A percentile compares a stretch with the other conserved stretches of the same genome.
These are phyloP conservation scores for Rallus crepitans DNA, from an alignment of 2,797 vertebrate species.

Conservation along the genomic window DNA sequence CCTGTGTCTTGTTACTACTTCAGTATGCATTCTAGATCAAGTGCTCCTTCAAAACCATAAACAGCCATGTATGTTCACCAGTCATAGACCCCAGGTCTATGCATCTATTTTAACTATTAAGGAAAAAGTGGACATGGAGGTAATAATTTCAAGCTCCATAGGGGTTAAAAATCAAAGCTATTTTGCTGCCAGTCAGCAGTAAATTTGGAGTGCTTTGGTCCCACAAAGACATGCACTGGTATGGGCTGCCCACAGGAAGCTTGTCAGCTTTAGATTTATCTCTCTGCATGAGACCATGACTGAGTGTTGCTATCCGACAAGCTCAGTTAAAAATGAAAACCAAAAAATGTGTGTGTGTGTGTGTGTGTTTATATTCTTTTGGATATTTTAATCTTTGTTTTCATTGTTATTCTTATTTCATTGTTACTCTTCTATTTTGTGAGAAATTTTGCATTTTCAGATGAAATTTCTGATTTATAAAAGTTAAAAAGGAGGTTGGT, in stretches of 20 bases:
- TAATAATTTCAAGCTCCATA: not conserved
- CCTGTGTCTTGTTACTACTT: not conserved
- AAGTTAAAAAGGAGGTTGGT: not conserved
- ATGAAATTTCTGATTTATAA: not conserved
- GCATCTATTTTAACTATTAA: not conserved
- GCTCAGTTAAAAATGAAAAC: not conserved
- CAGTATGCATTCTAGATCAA: not conserved
- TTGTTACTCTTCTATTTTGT: not conserved
- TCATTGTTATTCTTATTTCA: not conserved
- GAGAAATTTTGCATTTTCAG: not conserved
- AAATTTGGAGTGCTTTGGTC: not conserved
- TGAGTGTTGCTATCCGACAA: not conserved
- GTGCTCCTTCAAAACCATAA: not conserved
- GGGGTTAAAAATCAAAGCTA: not conserved
- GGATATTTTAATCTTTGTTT: not conserved
- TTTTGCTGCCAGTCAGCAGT: not conserved
- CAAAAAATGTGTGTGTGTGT: too few relatives aligned
- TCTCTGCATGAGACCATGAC: not conserved
- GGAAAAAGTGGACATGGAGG: not conserved
- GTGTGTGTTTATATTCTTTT: not conserved
- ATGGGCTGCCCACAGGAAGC: not conserved
- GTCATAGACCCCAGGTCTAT: not conserved
- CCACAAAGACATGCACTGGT: not conserved
- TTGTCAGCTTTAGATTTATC: not conserved
- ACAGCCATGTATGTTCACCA: not conserved